Percentiles rank a stretch among this genome's conserved stretches.
Evolutionary conservation across 2,888 invertebrate genomes (phyloP).

Genomic region (Yponomeuta cagnagella): DNA sequence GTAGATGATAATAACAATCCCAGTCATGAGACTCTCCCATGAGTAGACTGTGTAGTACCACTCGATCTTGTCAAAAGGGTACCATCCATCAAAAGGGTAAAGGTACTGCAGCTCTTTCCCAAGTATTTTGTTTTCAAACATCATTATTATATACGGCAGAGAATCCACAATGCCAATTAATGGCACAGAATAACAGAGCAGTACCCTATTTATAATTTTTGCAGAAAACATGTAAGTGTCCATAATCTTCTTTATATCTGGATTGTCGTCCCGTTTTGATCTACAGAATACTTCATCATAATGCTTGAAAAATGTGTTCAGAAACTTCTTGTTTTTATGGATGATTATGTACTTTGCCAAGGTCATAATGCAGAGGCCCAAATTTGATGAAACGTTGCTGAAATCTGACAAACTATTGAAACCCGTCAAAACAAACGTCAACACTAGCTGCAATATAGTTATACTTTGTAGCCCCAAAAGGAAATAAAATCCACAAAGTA

Average conservation of each 20-base stretch:
- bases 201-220: conserved; percentile 37
- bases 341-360: conserved; percentile 46
- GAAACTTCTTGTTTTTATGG: conserved; percentile 35
- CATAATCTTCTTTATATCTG: conserved; percentile 35
- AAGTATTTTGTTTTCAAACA: conserved; percentile 36
- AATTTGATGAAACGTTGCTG: conserved; percentile 52
- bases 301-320: conserved; percentile 41
- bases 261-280: conserved; percentile 30
- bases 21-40: conserved; percentile 57
- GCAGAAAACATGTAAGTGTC: conserved; percentile 34
- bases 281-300: conserved; percentile 45
- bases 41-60: conserved; percentile 51
- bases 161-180: conserved; percentile 41
- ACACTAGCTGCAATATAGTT: conserved; percentile 40
- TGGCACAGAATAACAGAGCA: conserved; percentile 39
- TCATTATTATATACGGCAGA: conserved; percentile 54
- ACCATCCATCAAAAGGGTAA: conserved; percentile 61
- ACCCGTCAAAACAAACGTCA: conserved; percentile 38
- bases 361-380: conserved; percentile 50
- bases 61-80: conserved; percentile 55
- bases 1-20: conserved; percentile 41
- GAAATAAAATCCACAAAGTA: conserved; percentile 31
- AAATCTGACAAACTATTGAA: conserved; percentile 47
- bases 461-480: conserved; percentile 33
- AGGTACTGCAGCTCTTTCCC: conserved; percentile 37